Base-by-base conservation (phyloP, 2,888 invertebrate species). In the Callinectes sapidus region DNA sequence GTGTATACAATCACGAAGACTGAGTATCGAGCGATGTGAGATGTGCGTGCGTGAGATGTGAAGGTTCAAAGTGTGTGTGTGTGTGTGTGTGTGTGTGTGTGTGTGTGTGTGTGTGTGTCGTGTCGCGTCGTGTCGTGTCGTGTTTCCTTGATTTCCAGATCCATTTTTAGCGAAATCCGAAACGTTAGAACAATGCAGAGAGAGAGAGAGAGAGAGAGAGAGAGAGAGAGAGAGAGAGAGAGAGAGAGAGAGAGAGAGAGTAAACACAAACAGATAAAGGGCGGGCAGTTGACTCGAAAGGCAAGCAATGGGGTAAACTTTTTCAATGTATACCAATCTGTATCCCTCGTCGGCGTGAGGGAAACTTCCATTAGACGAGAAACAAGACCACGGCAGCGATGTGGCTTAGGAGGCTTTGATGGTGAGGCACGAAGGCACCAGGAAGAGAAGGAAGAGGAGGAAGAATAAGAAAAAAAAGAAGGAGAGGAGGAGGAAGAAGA, bases 121-220 rank as follows among this genome's bases (percentile, higher is more conserved):
- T 48, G 48, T 48, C 39, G 39, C 5, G 39, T 39, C 39, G 48
- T 48, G 48, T 48, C 8, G 18, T 61, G 23, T 23, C 61, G 61
- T 61, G 61, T 61, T 61, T 16, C 61, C 61, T 61, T 61, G 61
- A 61, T 61, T 61, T 23, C 23, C 23, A 61, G 18, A 10, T 48
- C 48, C 48, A 48, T 48, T 48, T 48, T 48, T 48, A 61, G 61
- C 23, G 23, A 61, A 61, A 61, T 23, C 23, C 16, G n/a, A n/a
- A 71, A 28, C 71, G 71, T 10, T 71, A 6, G 28, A 61, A 23
- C n/a, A 28, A 28, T 71, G 71, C 18, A 71, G 71, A 71, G 71
- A 71, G 77, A 81, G 77, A 66, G 89, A 89, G 66, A 66, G 66
- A 87, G 48, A 87, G 48, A 87, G n/a, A 87, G 54, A 88, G n/a